A percentile compares a stretch with the other conserved stretches of the same genome.
phyloP scores from a whole-genome alignment of 2,888 invertebrate genomes.

The Loripinus fragilis region DNA sequence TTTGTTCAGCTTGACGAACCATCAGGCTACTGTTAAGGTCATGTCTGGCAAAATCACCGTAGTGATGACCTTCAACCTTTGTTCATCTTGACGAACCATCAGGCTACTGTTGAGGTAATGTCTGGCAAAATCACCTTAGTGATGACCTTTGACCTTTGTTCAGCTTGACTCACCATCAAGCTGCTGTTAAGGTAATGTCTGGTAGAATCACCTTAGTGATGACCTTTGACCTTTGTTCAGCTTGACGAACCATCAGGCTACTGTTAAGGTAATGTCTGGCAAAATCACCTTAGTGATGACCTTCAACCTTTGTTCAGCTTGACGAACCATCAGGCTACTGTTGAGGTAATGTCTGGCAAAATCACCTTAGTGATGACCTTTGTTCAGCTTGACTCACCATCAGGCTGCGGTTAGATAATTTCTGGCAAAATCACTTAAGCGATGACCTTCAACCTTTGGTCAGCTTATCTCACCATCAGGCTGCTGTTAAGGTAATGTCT shows the following conservation, averaged over 20 bases:
- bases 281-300: conserved; percentile 73
- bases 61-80: no score
- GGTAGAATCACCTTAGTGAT: conserved; percentile 85
- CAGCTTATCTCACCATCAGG: no score
- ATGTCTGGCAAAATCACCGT: no score
- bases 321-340: conserved; percentile 83
- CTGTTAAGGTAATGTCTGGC: conserved; percentile 98
- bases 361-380: conserved; percentile 78
- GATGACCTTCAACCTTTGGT: no score
- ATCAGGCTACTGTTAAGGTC: conserved; percentile 83
- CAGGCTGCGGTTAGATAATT: no score
- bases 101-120: no score
- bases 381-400: no score
- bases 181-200: conserved; percentile 83
- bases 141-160: conserved; percentile 83
- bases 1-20: no score
- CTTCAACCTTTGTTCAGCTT: conserved; percentile 86
- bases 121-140: conserved; percentile 88
- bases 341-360: conserved; percentile 88
- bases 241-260: no score
- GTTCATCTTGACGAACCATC: no score
- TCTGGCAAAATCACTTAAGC: no score
- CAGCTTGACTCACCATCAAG: conserved; percentile 85
- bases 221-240: conserved; percentile 85
- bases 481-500: no score